Evolutionary conservation across 2,888 invertebrate genomes (phyloP).

Genomic region (Apamea sordens): DNA sequence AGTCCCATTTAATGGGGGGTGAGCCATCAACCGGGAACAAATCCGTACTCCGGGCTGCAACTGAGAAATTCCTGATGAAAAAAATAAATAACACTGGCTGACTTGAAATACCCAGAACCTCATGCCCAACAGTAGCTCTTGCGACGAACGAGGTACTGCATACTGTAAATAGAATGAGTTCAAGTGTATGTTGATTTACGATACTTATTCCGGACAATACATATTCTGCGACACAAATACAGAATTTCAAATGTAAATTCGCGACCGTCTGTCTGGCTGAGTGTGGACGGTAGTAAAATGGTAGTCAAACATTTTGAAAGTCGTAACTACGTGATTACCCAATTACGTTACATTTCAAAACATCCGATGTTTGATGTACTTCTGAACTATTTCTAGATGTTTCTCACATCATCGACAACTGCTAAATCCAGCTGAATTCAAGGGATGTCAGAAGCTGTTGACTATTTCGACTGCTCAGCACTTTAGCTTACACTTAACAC

Average conservation of each 20-base stretch:
- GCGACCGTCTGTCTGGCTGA: conserved; percentile 27
- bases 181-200: conserved; percentile 26
- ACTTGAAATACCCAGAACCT: not conserved
- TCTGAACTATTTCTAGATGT: conserved; percentile 41
- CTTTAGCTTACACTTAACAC: not conserved
- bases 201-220: conserved; percentile 22
- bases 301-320: conserved; percentile 58
- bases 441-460: conserved; percentile 11
- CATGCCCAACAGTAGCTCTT: not conserved
- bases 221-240: conserved; percentile 26
- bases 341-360: conserved; percentile 58
- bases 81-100: not conserved
- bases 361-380: conserved; percentile 59
- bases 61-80: not conserved
- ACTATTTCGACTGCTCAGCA: not conserved
- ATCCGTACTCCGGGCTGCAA: not conserved
- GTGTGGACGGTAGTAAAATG: conserved; percentile 45
- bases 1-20: not conserved
- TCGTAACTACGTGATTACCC: conserved; percentile 54
- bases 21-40: not conserved
- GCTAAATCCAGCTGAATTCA: conserved; percentile 37
- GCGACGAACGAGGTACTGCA: not conserved
- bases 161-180: not conserved
- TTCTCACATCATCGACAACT: conserved; percentile 30
- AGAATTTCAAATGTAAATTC: conserved; percentile 45